These are phyloP conservation scores for Ctenoplectra terminalis DNA, from an alignment of 1,140 invertebrate species.

Conservation along the genomic window DNA sequence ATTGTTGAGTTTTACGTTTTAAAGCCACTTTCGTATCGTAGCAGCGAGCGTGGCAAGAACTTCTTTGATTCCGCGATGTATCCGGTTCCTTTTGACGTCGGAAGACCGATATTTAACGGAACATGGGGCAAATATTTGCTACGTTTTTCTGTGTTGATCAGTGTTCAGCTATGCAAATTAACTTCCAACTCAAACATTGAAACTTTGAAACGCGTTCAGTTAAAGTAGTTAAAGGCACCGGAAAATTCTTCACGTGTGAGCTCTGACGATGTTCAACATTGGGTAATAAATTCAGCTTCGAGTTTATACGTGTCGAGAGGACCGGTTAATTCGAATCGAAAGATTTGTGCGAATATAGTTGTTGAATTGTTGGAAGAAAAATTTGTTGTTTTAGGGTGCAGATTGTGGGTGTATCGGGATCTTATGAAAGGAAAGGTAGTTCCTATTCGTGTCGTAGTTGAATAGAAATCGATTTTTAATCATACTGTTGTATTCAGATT, in stretches of 20 bases:
- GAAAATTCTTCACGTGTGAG: background rate
- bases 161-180: constrained; percentile 23
- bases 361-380: too few species aligned
- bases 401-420: too few species aligned
- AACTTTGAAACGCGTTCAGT: constrained; percentile 4
- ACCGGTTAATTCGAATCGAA: too few species aligned
- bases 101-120: background rate
- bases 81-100: background rate
- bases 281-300: background rate
- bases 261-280: background rate
- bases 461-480: too few species aligned
- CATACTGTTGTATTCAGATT: too few species aligned
- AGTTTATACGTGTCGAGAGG: background rate
- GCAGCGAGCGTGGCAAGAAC: background rate
- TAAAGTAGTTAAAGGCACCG: background rate
- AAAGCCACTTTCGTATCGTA: background rate
- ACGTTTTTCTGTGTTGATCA: constrained; percentile 13
- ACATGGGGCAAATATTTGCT: constrained; percentile 14
- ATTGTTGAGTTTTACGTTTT: background rate
- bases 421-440: too few species aligned
- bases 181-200: constrained; percentile 1
- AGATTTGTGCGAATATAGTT: too few species aligned
- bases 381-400: too few species aligned
- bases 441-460: too few species aligned
- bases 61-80: background rate